Conservation (phyloP, 2,888 invertebrate genomes). For the Melanostoma mellinum region DNA sequence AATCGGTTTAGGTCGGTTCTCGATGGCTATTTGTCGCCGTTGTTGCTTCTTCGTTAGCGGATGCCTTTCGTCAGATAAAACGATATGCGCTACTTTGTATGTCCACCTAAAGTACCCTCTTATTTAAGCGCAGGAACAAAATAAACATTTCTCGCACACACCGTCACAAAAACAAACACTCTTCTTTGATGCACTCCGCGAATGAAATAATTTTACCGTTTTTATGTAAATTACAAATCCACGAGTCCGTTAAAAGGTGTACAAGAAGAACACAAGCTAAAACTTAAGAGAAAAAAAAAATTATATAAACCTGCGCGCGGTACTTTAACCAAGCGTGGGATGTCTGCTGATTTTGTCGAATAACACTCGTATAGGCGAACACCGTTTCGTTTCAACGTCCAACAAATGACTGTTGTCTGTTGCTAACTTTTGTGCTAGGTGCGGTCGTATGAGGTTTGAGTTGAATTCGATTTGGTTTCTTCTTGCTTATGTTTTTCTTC, state of each 20-base stretch:
- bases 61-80: conserved; percentile 41
- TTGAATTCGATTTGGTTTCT: conserved; percentile 23
- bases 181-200: conserved; percentile 46
- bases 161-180: conserved; percentile 28
- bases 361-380: conserved; percentile 17
- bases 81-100: background rate
- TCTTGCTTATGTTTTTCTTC: background rate
- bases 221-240: conserved; percentile 64
- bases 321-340: conserved; percentile 41
- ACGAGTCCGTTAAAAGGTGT: conserved; percentile 48
- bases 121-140: background rate
- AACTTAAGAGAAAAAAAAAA: conserved; percentile 17
- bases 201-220: conserved; percentile 67
- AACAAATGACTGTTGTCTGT: conserved; percentile 51
- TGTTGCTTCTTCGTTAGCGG: conserved; percentile 30
- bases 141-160: conserved; percentile 13
- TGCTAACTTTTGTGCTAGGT: background rate
- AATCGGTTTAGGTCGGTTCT: conserved; percentile 24
- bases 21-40: background rate
- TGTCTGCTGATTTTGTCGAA: conserved; percentile 11
- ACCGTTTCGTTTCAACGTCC: conserved; percentile 45
- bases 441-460: conserved; percentile 58
- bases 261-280: conserved; percentile 3
- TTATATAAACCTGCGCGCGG: conserved; percentile 48
- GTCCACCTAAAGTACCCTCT: conserved; percentile 37